Evolutionary conservation across 2,888 invertebrate genomes (phyloP), one percentile per base, ranked within the genome.

Genomic region (Vanessa cardui): DNA sequence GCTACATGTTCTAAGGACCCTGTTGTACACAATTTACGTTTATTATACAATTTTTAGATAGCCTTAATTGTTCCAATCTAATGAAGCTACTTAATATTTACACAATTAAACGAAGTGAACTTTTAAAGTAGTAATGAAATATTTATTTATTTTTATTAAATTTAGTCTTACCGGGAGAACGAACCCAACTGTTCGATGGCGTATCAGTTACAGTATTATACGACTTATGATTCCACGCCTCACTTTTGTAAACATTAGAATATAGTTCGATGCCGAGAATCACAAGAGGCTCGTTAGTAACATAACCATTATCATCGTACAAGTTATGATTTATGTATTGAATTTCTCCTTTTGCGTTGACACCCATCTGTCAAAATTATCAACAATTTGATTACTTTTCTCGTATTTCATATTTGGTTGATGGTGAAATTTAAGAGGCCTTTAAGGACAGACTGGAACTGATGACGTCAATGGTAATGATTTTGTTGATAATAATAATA

Each of bases 321-420:
- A 93, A 78, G 1, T 80, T 81, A 21, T 84, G 84, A 50, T 94
- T 90, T 9, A 96, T 73, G 59, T 94, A 94, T 59, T 95, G 94
- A 63, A 96, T 94, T 54, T 90, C 90, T 2, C 96, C 96, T 0
- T 88, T 80, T 8, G 92, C 85, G 75, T 95, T 87, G 0, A 94
- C 92, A 6, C 93, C 94, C 16, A 88, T 74, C 82, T 82, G 60
- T 47, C 5, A 12, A 62, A 61, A 9, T 18, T 39, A 39, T 18
- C 2, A n/a, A 33, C 6, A n/a, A 15, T n/a, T 54, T 26, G 26
- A 26, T 26, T 26, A 26, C 26, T 26, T 26, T 26, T 6, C n/a
- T 46, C 16, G n/a, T 16, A 5, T n/a, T 26, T 26, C 4, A 26
- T 26, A 26, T 26, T 26, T 26, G 2, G 26, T 26, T 3, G 26